These are phyloP conservation scores for Ganaspis brasiliensis DNA, from an alignment of 2,888 invertebrate species.

Conservation along the genomic window DNA sequence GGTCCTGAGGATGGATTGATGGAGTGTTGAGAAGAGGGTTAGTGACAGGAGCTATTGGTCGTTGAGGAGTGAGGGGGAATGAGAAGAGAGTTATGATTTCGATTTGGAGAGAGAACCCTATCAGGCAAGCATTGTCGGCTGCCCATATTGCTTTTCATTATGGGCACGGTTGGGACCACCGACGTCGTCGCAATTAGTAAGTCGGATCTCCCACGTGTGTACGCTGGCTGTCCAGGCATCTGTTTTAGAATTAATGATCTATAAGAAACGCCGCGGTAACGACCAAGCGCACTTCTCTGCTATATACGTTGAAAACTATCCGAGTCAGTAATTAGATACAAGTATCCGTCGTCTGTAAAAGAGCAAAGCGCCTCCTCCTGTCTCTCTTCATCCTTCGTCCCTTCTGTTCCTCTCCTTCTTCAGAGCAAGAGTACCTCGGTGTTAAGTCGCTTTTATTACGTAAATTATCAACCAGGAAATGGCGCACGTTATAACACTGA, in stretches of 20 bases:
- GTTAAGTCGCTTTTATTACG: constrained; percentile 33
- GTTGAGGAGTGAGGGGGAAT: background rate
- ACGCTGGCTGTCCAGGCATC: constrained; percentile 64
- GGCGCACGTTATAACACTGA: background rate
- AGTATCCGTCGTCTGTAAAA: constrained; percentile 60
- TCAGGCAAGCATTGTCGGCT: constrained; percentile 60
- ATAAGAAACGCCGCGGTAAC: constrained; percentile 70
- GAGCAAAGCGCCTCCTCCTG: constrained; percentile 52
- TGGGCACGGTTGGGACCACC: constrained; percentile 73
- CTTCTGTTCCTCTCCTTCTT: background rate
- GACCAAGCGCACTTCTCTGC: constrained; percentile 62
- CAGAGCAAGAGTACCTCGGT: background rate
- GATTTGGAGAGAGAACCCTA: constrained; percentile 62
- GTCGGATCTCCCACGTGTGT: constrained; percentile 73
- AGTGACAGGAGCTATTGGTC: constrained; percentile 44
- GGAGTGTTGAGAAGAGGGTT: constrained; percentile 49
- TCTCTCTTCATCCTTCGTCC: background rate
- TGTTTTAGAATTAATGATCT: constrained; percentile 73
- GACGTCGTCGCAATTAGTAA: constrained; percentile 77
- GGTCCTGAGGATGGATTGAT: constrained; percentile 55
- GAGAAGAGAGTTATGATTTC: constrained; percentile 61
- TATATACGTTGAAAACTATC: constrained; percentile 62
- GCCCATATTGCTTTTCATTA: constrained; percentile 75
- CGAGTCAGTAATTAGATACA: constrained; percentile 60
- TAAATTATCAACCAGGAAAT: constrained; percentile 27